Base-by-base conservation (phyloP, 2,888 invertebrate genomes). In the Caenorhabditis parvicauda region DNA sequence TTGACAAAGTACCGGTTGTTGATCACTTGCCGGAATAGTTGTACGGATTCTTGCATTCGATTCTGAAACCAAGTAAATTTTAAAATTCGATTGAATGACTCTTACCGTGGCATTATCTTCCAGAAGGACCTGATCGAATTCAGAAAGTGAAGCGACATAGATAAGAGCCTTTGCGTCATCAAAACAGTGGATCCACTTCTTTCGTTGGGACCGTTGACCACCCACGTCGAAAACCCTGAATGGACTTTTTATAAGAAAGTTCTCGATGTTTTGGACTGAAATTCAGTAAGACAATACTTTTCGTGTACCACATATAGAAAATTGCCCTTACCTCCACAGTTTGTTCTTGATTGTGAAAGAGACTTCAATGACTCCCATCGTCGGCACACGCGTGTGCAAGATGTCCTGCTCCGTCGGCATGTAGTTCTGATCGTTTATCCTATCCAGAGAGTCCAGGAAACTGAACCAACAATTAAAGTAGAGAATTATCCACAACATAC, bases 11-110 rank as follows among this genome's bases (percentile, higher is more conserved):
- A 98, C 86, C 96, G 95, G 86, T 96, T 98, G 88, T 98, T 98
- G 87, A 96, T 96, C 85, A 98, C 98, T 68, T 96, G 96, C 86
- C 96, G 95, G 85, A 98, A 98, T 81, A 98, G 86, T 86, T 96
- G 96, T 84, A 98, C 87, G 84, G 94, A 94, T 86, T 98, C 98
- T 85, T 95, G 95, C 96, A 98, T 98, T 83, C 96, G 94, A 87
- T 98, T 95, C 95, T 95, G 56, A 48, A 73, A 63, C 12, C 28
- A 17, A 6, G 28, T 45, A n/a, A 44, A 12, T 9, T 25, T 21
- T 27, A 14, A 24, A 14, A 7, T 24, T 37, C 12, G 37, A 22
- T 5, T 25, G 22, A 35, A 9, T 4, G 4, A 25, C 12, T 50
- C 62, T 53, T 49, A 96, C 96, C 87, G 96, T 98, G 84, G 94